Conservation (phyloP, 2,888 invertebrate species). For the Amorpha juglandis region DNA sequence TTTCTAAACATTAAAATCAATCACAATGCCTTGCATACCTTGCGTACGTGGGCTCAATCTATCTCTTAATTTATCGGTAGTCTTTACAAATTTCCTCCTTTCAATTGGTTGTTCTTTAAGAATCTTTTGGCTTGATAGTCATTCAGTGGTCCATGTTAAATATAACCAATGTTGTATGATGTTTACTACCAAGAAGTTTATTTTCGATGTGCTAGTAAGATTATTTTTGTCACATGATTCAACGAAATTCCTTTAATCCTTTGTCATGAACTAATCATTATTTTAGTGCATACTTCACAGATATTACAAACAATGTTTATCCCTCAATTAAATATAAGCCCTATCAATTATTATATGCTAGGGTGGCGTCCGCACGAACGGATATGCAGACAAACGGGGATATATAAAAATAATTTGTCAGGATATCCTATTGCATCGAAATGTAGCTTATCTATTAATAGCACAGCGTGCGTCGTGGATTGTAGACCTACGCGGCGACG, state of each 20-base stretch:
- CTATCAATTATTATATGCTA: constrained; percentile 33
- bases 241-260: neutral
- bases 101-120: neutral
- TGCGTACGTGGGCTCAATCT: no score
- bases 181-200: neutral
- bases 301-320: constrained; percentile 31
- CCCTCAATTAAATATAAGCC: constrained; percentile 35
- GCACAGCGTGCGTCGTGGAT: constrained; percentile 31
- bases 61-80: neutral
- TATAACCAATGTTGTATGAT: no score
- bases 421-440: constrained; percentile 75
- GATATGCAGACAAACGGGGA: constrained; percentile 68
- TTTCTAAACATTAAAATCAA: no score
- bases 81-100: constrained; percentile 6
- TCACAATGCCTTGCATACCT: no score
- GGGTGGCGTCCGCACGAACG: constrained; percentile 46
- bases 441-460: constrained; percentile 38
- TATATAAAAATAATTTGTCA: constrained; percentile 81
- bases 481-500: constrained; percentile 20
- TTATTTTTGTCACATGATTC: neutral
- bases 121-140: neutral
- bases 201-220: neutral
- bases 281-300: neutral
- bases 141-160: no score
- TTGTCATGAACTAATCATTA: neutral